Evolutionary conservation across 2,113 vertebrate species (phyloP), one percentile per base, ranked within the genome.

Genomic region (Campylorhamphus procurvoides): DNA sequence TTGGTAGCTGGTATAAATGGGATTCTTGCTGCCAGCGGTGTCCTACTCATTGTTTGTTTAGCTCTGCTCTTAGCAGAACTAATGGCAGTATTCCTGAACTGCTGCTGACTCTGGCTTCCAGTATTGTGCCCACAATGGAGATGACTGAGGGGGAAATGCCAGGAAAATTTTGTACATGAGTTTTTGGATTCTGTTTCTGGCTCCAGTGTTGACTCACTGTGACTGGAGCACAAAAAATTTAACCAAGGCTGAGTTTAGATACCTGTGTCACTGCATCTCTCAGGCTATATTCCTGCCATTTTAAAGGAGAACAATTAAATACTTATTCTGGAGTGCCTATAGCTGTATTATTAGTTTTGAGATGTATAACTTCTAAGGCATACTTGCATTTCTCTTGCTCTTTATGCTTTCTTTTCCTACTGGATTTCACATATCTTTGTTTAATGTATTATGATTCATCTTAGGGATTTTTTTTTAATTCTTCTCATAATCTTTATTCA

Each of bases 141-240:
- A 53, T 92, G 94, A 91, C 89, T 83, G 84, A 87, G 42, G 90
- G 93, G 93, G 94, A 96, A 93, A 92, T 93, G 84, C 94, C 95
- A 88, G 87, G 87, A 90, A 84, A 87, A 85, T 77, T 91, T 96
- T 80, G 86, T 92, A 71, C 79, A 71, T 96, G 93, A 96, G 88
- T 93, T 96, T 72, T 92, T 90, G 73, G 92, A 84, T 95, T 92
- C 73, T 92, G 83, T 95, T 94, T 94, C 87, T 96, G 93, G 77
- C 84, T 92, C 50, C 7, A 2, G 35, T 15, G 63, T 89, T 96
- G 93, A 94, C 67, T 96, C 95, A 88, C n/a, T 35, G 0, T 94
- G 94, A 96, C 66, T 73, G 67, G 59, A 87, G 58, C 81, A 18
- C 50, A 33, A 92, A 90, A 83, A 79, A 94, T 68, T 60, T 56